phyloP scores from a whole-genome alignment of 1,140 invertebrate genomes.

The Tribolium castaneum region DNA sequence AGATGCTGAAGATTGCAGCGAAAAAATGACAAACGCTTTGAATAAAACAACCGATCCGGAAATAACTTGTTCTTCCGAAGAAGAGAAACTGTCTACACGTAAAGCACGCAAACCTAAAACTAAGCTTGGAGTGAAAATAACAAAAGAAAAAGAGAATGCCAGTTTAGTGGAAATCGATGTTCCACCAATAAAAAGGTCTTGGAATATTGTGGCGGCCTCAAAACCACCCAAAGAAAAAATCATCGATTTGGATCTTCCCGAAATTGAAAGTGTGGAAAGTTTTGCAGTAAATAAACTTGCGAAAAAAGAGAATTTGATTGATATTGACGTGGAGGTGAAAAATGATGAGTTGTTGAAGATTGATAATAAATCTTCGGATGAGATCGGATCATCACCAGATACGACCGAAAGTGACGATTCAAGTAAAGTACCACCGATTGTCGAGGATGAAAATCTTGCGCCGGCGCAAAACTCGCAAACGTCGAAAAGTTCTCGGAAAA shows the following conservation, averaged over 20 bases:
- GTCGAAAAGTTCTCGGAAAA: slow-evolving; percentile 50
- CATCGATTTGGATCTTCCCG: slow-evolving; percentile 29
- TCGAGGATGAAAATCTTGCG: slow-evolving; percentile 45
- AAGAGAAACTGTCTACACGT: slow-evolving; percentile 51
- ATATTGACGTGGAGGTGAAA: slow-evolving; percentile 49
- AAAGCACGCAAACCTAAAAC: slow-evolving; percentile 60
- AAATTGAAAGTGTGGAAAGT: slow-evolving; percentile 40
- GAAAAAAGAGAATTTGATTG: slow-evolving; percentile 48
- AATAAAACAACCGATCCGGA: slow-evolving; percentile 7
- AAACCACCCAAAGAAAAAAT: slow-evolving; percentile 48
- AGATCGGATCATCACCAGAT: slow-evolving; percentile 58
- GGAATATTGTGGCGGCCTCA: slow-evolving; percentile 55
- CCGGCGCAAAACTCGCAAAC: slow-evolving; percentile 35
- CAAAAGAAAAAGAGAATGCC: slow-evolving; percentile 49
- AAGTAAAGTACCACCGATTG: slow-evolving; percentile 53
- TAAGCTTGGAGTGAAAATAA: slow-evolving; percentile 60
- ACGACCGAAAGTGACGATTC: slow-evolving; percentile 63
- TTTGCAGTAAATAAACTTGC: slow-evolving; percentile 50
- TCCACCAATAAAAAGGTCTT: slow-evolving; percentile 52
- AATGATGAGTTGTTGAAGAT: slow-evolving; percentile 51
- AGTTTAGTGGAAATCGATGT: slow-evolving; percentile 22
- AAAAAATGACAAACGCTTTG: slow-evolving; percentile 7
- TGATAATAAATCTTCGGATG: slow-evolving; percentile 58
- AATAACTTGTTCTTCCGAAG: slow-evolving; percentile 39
- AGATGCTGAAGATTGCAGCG: slow-evolving; percentile 51